Conservation (phyloP, 1,140 invertebrate species). For the Babylonia areolata region DNA sequence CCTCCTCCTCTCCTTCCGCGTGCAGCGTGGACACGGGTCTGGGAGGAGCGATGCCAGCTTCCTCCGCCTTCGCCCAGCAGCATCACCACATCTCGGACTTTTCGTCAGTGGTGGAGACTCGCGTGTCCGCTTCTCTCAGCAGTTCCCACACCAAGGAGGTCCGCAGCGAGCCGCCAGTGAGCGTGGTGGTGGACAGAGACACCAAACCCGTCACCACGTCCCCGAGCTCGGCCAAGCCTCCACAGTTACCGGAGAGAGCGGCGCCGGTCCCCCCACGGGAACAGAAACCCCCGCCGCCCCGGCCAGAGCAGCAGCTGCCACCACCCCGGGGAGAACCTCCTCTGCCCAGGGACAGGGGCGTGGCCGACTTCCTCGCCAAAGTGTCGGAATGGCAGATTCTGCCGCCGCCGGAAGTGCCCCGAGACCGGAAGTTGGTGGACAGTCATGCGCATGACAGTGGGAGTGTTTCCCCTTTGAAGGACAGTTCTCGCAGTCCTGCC, state of each 20-base stretch:
- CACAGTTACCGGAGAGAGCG: conserved; percentile 32
- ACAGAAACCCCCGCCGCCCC: neutral
- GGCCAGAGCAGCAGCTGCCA: too few species aligned
- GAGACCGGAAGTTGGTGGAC: conserved; percentile 24
- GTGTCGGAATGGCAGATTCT: neutral
- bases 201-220: neutral
- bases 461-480: neutral
- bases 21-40: too few species aligned
- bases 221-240: neutral
- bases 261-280: neutral
- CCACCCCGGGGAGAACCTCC: neutral
- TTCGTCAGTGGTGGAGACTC: conserved; percentile 45
- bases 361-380: conserved; percentile 15
- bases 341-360: conserved; percentile 38
- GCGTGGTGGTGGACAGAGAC: neutral
- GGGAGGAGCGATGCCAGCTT: neutral
- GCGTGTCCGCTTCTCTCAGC: neutral
- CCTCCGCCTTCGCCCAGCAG: too few species aligned
- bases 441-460: conserved; percentile 11
- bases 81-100: conserved; percentile 24
- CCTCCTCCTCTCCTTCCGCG: too few species aligned
- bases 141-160: conserved; percentile 15
- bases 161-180: neutral
- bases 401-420: neutral
- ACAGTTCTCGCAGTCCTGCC: conserved; percentile 9